These are phyloP conservation scores for Heliconius nattereri DNA, from an alignment of 1,140 invertebrate species.

Conservation along the genomic window DNA sequence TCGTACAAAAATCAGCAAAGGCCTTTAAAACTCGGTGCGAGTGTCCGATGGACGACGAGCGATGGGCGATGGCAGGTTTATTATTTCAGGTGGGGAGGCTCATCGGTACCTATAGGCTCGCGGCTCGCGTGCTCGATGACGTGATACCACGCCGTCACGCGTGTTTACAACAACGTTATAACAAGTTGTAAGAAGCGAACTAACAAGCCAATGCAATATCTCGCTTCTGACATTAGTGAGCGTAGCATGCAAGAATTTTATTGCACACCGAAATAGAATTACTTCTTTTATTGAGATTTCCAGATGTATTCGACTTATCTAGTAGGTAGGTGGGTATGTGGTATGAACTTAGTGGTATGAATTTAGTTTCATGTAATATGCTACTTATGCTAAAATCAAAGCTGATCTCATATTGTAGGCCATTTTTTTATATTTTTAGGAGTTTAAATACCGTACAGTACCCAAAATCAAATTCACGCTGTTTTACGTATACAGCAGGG, in stretches of 20 bases:
- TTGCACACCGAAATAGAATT: slow-evolving; percentile 42
- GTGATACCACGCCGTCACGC: slow-evolving; percentile 73
- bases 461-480: too few species aligned
- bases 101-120: slow-evolving; percentile 29
- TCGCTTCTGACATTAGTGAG: slow-evolving; percentile 56
- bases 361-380: too few species aligned
- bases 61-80: slow-evolving; percentile 56
- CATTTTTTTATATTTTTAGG: too few species aligned
- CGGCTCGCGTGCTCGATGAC: slow-evolving; percentile 69
- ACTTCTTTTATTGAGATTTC: slow-evolving; percentile 28
- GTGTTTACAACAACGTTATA: slow-evolving; percentile 72
- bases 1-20: slow-evolving; percentile 36
- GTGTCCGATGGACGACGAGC: slow-evolving; percentile 51
- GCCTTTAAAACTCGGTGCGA: slow-evolving; percentile 39
- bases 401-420: too few species aligned
- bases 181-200: slow-evolving; percentile 70
- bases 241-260: slow-evolving; percentile 57
- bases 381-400: too few species aligned
- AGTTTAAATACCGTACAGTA: too few species aligned
- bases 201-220: slow-evolving; percentile 70
- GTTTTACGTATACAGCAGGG: too few species aligned
- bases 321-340: not conserved
- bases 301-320: not conserved
- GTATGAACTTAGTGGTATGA: too few species aligned
- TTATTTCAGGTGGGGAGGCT: slow-evolving; percentile 62